Conservation (phyloP, 1,140 invertebrate genomes). For the Mesaphorura yosii region DNA sequence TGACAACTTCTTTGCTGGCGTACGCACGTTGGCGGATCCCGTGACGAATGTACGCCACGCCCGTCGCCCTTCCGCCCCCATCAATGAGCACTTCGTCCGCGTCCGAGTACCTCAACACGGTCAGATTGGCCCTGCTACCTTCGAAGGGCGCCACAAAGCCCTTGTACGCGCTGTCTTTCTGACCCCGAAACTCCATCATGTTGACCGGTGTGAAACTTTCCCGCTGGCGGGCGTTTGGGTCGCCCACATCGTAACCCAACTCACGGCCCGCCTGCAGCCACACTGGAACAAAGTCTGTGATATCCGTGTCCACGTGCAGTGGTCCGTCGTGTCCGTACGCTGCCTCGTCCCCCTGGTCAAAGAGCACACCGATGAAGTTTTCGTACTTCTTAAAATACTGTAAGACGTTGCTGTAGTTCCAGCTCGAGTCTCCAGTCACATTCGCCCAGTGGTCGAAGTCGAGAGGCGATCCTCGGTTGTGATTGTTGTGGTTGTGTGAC, state of each 20-base stretch:
- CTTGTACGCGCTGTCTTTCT: slow-evolving; percentile 3
- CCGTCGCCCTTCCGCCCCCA: background rate
- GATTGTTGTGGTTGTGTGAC: no score
- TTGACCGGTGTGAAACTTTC: background rate
- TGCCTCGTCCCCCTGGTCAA: background rate
- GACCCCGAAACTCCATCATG: slow-evolving; percentile 1
- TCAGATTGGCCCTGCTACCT: slow-evolving; percentile 1
- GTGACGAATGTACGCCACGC: background rate
- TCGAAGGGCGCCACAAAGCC: slow-evolving; percentile 5
- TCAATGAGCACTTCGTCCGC: slow-evolving; percentile 4
- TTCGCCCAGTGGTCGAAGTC: slow-evolving; percentile 11
- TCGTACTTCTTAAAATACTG: slow-evolving; percentile 9
- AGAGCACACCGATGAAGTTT: slow-evolving; percentile 3
- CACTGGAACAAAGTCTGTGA: background rate
- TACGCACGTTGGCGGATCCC: background rate
- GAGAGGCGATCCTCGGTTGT: slow-evolving; percentile 2
- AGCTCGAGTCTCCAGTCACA: background rate
- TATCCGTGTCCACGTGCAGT: background rate
- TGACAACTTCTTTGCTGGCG: slow-evolving; percentile 11
- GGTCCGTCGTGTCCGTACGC: background rate
- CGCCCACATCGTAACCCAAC: background rate
- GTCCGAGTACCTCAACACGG: slow-evolving; percentile 2
- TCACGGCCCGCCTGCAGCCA: slow-evolving; percentile 2
- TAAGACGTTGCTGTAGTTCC: slow-evolving; percentile 1
- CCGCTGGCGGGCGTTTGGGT: slow-evolving; percentile 9